A percentile compares a stretch with the other conserved stretches of the same genome.
phyloP scores from a whole-genome alignment of 2,797 vertebrate genomes.

The Borostomias antarcticus region DNA sequence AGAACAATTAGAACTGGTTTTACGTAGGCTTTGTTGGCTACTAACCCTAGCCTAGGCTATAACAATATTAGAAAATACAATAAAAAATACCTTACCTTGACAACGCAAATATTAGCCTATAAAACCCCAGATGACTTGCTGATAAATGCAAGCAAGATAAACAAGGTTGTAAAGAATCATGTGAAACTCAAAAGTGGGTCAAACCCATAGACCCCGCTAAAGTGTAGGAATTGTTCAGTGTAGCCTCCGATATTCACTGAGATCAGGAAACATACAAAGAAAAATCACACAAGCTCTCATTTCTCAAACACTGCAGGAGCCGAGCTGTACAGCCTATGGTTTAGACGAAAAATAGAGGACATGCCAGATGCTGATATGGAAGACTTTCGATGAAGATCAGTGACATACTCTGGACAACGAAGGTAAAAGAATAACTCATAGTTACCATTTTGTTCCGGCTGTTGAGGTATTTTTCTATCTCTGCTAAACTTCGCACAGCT shows the following conservation, averaged over 20 bases:
- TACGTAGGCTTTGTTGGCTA: too few species aligned
- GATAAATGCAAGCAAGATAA: neutral
- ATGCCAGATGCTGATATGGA: neutral
- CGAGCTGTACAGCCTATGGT: neutral
- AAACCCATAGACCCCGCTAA: neutral
- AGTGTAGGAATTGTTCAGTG: neutral
- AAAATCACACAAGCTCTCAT: neutral
- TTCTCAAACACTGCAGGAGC: neutral
- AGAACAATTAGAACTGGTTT: too few species aligned
- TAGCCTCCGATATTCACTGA: too few species aligned
- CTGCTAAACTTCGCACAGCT: constrained; percentile 71
- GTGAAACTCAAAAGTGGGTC: neutral
- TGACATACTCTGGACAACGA: neutral
- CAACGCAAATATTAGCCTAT: neutral
- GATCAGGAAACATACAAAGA: too few species aligned
- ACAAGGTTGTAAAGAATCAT: neutral
- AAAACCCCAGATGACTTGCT: neutral
- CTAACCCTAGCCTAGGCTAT: too few species aligned
- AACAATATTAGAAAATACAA: too few species aligned
- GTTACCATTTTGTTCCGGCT: constrained; percentile 45
- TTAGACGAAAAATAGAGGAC: constrained; percentile 1
- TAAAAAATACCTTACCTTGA: too few species aligned
- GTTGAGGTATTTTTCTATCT: constrained; percentile 71
- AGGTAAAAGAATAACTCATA: neutral
- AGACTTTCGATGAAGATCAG: neutral